These are phyloP conservation scores for Poecilia gillii DNA, from an alignment of 2,797 vertebrate species.

Conservation along the genomic window DNA sequence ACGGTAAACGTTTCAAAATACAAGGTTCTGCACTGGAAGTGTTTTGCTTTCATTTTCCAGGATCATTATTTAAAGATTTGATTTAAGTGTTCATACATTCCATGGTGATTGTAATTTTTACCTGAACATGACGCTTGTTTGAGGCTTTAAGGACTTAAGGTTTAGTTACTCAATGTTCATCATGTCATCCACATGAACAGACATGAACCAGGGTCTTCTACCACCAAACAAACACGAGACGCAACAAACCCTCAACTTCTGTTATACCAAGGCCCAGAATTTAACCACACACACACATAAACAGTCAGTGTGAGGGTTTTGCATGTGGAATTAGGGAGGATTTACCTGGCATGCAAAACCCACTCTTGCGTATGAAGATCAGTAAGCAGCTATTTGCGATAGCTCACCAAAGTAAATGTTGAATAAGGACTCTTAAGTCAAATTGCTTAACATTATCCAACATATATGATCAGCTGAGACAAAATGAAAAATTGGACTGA, in stretches of 20 bases:
- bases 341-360: background rate
- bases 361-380: background rate
- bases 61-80: background rate
- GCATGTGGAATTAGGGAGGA: background rate
- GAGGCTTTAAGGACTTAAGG: constrained; percentile 11
- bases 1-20: background rate
- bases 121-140: constrained; percentile 18
- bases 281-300: background rate
- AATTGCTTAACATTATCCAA: constrained; percentile 21
- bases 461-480: constrained; percentile 12
- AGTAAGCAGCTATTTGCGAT: constrained; percentile 50
- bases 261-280: background rate
- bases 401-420: constrained; percentile 34
- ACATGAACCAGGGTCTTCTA: background rate
- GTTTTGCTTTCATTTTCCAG: background rate
- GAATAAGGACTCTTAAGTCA: constrained; percentile 5
- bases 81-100: constrained; percentile 1
- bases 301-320: background rate
- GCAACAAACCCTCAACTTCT: background rate
- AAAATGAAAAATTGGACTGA: constrained; percentile 5
- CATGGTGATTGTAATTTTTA: constrained; percentile 10
- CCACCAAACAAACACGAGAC: background rate
- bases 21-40: background rate
- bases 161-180: constrained; percentile 37
- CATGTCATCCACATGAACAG: background rate